These are phyloP conservation scores for Phoxinus phoxinus DNA, from an alignment of 2,113 vertebrate species.

Conservation along the genomic window DNA sequence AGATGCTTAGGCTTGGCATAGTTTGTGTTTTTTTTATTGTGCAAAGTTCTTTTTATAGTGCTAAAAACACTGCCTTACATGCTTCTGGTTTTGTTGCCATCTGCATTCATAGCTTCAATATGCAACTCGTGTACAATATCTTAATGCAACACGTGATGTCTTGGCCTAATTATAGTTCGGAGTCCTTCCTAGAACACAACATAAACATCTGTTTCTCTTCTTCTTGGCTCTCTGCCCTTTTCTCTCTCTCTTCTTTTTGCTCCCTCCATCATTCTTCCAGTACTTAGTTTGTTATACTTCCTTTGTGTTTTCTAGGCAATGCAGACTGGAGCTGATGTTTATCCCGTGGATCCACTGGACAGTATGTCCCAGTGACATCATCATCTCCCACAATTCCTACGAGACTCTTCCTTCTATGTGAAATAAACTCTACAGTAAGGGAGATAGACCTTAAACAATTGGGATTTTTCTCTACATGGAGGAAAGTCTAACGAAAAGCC, in stretches of 20 bases:
- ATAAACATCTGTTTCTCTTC: constrained; percentile 33
- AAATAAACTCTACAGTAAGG: constrained; percentile 13
- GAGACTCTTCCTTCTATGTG: background rate
- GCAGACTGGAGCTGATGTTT: background rate
- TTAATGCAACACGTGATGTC: constrained; percentile 15
- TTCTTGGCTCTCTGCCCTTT: background rate
- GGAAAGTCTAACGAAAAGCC: background rate
- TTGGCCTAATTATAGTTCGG: constrained; percentile 7
- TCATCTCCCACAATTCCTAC: constrained; percentile 1
- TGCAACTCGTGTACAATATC: background rate
- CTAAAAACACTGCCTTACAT: background rate
- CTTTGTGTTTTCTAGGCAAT: constrained; percentile 40
- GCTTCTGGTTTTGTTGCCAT: background rate
- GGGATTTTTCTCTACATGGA: background rate
- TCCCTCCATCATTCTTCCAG: background rate
- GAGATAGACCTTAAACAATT: background rate
- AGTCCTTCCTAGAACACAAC: constrained; percentile 8
- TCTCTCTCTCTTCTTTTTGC: background rate
- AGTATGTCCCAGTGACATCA: background rate
- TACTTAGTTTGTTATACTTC: constrained; percentile 2
- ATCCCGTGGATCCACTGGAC: background rate
- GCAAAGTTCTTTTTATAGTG: background rate
- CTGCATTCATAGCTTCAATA: background rate
- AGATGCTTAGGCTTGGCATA: background rate
- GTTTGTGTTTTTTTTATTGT: background rate